Conservation (phyloP, 2,888 invertebrate species). For the Nephrotoma appendiculata region DNA sequence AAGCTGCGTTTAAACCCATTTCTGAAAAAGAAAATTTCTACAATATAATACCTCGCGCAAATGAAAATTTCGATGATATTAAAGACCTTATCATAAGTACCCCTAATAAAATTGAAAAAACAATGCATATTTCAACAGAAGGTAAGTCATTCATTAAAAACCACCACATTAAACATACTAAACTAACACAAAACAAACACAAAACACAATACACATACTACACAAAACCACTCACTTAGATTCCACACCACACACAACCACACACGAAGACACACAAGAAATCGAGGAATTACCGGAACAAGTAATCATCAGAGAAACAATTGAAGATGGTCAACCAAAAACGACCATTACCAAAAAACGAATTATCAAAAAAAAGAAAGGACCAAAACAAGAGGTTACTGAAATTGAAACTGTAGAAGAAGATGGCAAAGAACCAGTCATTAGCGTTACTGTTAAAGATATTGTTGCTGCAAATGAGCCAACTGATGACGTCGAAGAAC, state of each 20-base stretch:
- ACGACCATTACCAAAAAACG: conserved; percentile 22
- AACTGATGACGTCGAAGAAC: conserved; percentile 16
- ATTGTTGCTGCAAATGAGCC: conserved; percentile 19
- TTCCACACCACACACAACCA: conserved; percentile 7
- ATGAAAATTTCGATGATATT: background rate
- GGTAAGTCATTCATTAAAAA: background rate
- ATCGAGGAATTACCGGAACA: conserved; percentile 17
- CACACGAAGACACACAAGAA: background rate
- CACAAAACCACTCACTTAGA: conserved; percentile 10
- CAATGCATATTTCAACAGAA: background rate
- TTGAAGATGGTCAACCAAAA: conserved; percentile 21
- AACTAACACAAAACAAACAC: conserved; percentile 7
- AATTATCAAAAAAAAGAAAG: conserved; percentile 18
- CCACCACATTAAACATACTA: background rate
- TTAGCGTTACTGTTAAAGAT: conserved; percentile 25
- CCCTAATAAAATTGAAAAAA: background rate
- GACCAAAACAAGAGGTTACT: conserved; percentile 27
- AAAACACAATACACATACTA: conserved; percentile 10
- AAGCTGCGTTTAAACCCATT: background rate
- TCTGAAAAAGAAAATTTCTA: background rate
- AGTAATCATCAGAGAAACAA: conserved; percentile 27
- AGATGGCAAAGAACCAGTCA: conserved; percentile 24
- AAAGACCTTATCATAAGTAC: background rate
- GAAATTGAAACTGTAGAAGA: conserved; percentile 30
- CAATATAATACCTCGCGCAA: background rate